These are phyloP conservation scores for Brachirus orientalis DNA, from an alignment of 2,113 vertebrate species.

Conservation along the genomic window DNA sequence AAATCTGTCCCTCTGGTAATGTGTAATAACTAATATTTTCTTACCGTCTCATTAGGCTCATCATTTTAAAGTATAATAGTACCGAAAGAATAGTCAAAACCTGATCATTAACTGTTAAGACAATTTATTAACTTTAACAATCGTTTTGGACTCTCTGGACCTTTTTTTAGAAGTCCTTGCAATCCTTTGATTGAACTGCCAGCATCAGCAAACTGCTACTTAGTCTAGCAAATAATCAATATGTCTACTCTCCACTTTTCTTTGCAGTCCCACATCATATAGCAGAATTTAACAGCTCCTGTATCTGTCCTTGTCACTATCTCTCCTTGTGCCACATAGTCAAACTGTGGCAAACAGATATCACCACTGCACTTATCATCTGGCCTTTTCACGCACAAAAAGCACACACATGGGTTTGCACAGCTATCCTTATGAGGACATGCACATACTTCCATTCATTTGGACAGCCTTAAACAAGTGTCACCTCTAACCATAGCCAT, in stretches of 20 bases:
- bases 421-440: no score
- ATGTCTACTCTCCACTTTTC: neutral
- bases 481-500: no score
- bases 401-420: constrained; percentile 10
- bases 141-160: neutral
- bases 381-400: constrained; percentile 23
- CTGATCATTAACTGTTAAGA: no score
- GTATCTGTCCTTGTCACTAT: constrained; percentile 45
- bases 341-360: constrained; percentile 24
- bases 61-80: no score
- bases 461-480: no score
- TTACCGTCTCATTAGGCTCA: no score
- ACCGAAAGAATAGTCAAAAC: no score
- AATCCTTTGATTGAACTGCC: neutral
- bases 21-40: no score
- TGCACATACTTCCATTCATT: no score
- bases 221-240: neutral
- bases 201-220: neutral
- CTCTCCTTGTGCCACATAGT: constrained; percentile 47
- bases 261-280: neutral
- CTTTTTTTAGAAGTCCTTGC: neutral
- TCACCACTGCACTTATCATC: constrained; percentile 60
- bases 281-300: neutral
- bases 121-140: neutral
- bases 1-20: no score